A percentile compares a stretch with the other conserved stretches of the same genome.
Evolutionary conservation across 2,888 invertebrate species (phyloP).

Genomic region (Athalia cordata): DNA sequence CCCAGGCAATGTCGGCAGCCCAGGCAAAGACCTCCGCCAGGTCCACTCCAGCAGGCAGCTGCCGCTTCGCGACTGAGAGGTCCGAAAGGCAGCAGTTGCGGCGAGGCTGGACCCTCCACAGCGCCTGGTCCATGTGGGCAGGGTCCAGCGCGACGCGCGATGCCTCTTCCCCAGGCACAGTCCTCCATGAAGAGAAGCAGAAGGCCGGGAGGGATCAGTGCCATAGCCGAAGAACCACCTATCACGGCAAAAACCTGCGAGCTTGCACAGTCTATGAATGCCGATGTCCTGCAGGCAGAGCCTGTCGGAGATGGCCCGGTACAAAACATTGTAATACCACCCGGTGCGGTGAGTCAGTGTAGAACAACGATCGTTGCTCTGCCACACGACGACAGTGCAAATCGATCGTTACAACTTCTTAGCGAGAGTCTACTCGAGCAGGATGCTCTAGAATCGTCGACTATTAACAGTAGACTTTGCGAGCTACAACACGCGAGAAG

Average conservation of each 20-base stretch:
- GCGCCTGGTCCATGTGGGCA: constrained; percentile 8
- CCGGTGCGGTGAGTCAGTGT: constrained; percentile 57
- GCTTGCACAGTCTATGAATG: constrained; percentile 60
- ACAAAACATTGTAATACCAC: constrained; percentile 63
- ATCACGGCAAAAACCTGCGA: constrained; percentile 54
- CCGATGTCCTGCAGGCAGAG: constrained; percentile 62
- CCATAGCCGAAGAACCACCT: constrained; percentile 21
- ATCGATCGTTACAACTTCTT: constrained; percentile 61
- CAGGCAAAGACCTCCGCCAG: not conserved
- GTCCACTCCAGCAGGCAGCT: constrained; percentile 19
- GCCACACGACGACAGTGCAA: constrained; percentile 47
- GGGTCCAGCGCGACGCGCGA: not conserved
- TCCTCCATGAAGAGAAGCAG: constrained; percentile 10
- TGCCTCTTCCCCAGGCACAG: constrained; percentile 20
- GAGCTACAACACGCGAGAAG: constrained; percentile 66
- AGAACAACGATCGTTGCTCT: constrained; percentile 60
- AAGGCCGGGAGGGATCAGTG: constrained; percentile 29
- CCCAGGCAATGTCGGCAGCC: constrained; percentile 48
- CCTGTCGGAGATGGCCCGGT: constrained; percentile 59
- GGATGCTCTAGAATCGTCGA: constrained; percentile 59
- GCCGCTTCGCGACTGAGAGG: not conserved
- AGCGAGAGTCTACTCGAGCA: constrained; percentile 56
- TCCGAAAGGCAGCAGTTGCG: constrained; percentile 34
- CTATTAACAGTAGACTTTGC: constrained; percentile 59
- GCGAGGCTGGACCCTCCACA: constrained; percentile 18